These are phyloP conservation scores for Ardeotis arabs DNA, from an alignment of 2,113 vertebrate species.

Conservation along the genomic window DNA sequence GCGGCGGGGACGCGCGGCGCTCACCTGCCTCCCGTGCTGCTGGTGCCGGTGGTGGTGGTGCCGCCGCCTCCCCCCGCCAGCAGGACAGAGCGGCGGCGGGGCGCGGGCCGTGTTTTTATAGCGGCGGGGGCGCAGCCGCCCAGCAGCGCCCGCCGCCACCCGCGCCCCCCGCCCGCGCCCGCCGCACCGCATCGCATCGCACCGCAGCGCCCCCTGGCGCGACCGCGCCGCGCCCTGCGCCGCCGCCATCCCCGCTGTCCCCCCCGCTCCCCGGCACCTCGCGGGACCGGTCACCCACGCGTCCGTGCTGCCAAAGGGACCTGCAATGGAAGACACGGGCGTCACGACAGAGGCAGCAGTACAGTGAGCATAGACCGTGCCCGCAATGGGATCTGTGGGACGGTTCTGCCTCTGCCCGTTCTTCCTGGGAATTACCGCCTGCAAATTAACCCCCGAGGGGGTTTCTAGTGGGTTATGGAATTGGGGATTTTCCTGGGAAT, in stretches of 20 bases:
- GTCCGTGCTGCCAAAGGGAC: no score
- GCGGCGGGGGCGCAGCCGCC: neutral
- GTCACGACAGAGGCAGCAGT: no score
- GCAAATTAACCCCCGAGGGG: no score
- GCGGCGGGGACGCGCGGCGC: neutral
- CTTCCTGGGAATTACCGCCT: neutral
- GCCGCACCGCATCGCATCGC: neutral
- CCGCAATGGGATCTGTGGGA: neutral
- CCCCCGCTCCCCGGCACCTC: no score
- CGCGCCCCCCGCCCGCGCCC: neutral
- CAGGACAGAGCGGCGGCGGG: neutral
- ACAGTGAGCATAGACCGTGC: no score
- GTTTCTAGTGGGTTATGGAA: neutral
- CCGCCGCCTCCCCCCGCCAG: neutral
- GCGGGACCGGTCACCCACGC: neutral
- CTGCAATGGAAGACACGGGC: no score
- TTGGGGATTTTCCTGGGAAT: neutral
- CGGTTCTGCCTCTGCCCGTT: neutral
- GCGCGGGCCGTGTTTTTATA: neutral
- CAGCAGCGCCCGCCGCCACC: neutral
- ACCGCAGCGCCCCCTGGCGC: neutral
- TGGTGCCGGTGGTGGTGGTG: no score
- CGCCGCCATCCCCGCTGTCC: no score
- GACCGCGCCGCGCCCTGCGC: no score
- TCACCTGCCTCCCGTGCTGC: neutral